Percentiles rank a stretch among this genome's conserved stretches.
Evolutionary conservation across 2,888 invertebrate genomes (phyloP).

Genomic region (Germaria angustata): DNA sequence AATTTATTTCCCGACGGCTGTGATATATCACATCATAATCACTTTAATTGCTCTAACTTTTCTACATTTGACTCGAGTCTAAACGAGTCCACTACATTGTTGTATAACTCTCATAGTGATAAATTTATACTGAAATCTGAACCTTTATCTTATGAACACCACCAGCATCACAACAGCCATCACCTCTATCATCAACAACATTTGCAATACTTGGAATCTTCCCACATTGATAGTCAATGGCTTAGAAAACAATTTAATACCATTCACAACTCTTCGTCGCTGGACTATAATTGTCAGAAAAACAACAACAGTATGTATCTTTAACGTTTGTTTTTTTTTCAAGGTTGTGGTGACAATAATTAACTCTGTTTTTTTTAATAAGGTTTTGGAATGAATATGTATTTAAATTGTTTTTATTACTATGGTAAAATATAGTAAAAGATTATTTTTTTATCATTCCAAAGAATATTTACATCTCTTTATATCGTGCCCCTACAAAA

Average conservation of each 20-base stretch:
- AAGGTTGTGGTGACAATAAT: constrained; percentile 14
- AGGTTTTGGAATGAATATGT: no score
- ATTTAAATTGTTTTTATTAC: no score
- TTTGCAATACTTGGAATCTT: constrained; percentile 4
- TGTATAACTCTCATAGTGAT: constrained; percentile 57
- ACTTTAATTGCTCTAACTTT: constrained; percentile 61
- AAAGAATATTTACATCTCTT: no score
- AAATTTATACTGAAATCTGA: constrained; percentile 63
- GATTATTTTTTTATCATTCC: no score
- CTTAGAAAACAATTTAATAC: constrained; percentile 47
- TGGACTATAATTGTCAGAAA: constrained; percentile 33
- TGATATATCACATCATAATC: constrained; percentile 72
- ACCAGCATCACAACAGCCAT: constrained; percentile 20
- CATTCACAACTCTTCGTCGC: constrained; percentile 25
- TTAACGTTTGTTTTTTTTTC: not conserved
- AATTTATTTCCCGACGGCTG: constrained; percentile 76
- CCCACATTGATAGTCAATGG: constrained; percentile 41
- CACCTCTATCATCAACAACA: constrained; percentile 35
- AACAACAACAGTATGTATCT: constrained; percentile 56
- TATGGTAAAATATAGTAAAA: no score
- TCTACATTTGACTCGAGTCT: constrained; percentile 31
- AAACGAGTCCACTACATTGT: constrained; percentile 49
- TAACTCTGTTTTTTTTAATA: not conserved
- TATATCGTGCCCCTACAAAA: no score
- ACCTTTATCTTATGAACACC: constrained; percentile 48